Base-by-base conservation (phyloP, 1,140 invertebrate genomes). In the Metaphire vulgaris region DNA sequence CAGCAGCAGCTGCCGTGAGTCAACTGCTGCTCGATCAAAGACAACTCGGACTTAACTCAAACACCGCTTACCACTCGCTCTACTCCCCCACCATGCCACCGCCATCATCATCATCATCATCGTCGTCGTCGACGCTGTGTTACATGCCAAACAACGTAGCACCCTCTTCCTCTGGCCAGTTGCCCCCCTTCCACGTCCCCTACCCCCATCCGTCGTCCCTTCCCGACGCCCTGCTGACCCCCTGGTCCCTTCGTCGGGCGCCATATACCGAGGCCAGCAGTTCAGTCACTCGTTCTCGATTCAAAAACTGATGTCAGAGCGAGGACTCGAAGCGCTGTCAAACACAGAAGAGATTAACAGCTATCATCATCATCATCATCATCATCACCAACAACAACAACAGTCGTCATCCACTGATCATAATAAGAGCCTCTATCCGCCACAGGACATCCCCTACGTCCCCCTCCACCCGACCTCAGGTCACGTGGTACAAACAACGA, bases 211-310 rank as follows among this genome's bases (percentile, higher is more conserved):
- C 67, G 67, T 26, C 67, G 1, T 29, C 67, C 28, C 0, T 68
- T 30, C 67, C 67, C 28, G 67, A 26, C 28, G 12, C 67, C 28
- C 21, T 30, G 31, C 67, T 12, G 21, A 2, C 67, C 30, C 6
- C 33, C 69, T 30, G 6, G 41, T 56, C 41, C 41, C n/a, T n/a
- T n/a, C n/a, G n/a, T n/a, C n/a, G n/a, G n/a, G n/a, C n/a, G n/a
- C n/a, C n/a, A n/a, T n/a, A n/a, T 56, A 56, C 41, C 41, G 41
- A 6, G 41, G 6, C 21, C 41, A 56, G 21, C 41, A 6, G 21
- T 71, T 71, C 69, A n/a, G 33, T n/a, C 69, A 71, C 28, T 71
- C 69, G 26, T 71, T 71, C 33, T 32, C 30, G 28, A 71, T 71
- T 31, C 30, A 71, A n/a, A 71, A 71, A 32, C 69, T 71, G 28